A percentile compares a stretch with the other conserved stretches of the same genome.
phyloP scores from a whole-genome alignment of 2,888 invertebrate species.

The Drosophila anceps region DNA sequence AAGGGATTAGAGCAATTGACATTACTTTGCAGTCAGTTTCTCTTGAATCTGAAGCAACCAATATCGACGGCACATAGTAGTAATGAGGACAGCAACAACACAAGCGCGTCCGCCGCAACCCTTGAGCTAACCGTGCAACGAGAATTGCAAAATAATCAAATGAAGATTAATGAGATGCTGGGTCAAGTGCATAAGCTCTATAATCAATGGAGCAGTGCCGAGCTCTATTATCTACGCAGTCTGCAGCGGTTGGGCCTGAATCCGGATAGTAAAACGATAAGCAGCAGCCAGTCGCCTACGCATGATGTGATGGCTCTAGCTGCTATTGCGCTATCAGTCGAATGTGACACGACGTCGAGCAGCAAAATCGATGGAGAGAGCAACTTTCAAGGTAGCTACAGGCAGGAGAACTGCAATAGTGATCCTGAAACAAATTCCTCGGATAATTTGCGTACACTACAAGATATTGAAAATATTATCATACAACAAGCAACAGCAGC shows the following conservation, averaged over 20 bases:
- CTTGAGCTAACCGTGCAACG: slow-evolving; percentile 58
- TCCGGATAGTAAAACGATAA: slow-evolving; percentile 19
- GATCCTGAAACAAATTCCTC: neutral
- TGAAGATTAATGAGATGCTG: slow-evolving; percentile 54
- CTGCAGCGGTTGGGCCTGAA: slow-evolving; percentile 64
- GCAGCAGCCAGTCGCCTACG: slow-evolving; percentile 26
- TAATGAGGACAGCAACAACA: neutral
- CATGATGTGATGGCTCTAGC: slow-evolving; percentile 69
- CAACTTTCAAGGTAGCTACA: slow-evolving; percentile 2
- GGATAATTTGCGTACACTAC: slow-evolving; percentile 33
- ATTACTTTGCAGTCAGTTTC: slow-evolving; percentile 80
- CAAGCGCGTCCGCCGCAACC: slow-evolving; percentile 2
- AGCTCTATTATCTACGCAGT: slow-evolving; percentile 73
- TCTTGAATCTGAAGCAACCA: slow-evolving; percentile 45
- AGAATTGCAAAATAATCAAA: slow-evolving; percentile 51
- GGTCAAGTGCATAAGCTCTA: slow-evolving; percentile 58
- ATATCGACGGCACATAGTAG: neutral
- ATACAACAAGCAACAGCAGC: slow-evolving; percentile 49
- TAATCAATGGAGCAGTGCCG: slow-evolving; percentile 72
- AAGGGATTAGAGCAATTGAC: slow-evolving; percentile 83
- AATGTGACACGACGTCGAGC: slow-evolving; percentile 28
- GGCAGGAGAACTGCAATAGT: slow-evolving; percentile 19
- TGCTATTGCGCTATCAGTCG: slow-evolving; percentile 75
- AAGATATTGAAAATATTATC: slow-evolving; percentile 74
- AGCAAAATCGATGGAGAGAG: slow-evolving; percentile 3